Conservation (phyloP, 2,888 invertebrate species). For the Sepioteuthis lessoniana region DNA sequence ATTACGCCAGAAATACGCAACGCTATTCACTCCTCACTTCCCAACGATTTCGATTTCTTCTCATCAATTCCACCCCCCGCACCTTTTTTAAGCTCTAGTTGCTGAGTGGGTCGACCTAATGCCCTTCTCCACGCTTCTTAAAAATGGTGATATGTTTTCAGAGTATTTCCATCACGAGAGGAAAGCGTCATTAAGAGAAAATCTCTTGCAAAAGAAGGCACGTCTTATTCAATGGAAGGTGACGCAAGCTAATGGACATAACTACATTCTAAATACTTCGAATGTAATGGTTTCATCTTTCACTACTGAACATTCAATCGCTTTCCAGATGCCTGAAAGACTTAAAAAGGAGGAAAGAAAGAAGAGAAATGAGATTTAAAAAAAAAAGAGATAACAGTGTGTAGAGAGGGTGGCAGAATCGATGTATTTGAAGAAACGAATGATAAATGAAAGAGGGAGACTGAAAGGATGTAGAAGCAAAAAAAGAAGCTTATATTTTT, state of each 20-base stretch:
- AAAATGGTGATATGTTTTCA: neutral
- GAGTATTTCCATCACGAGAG: neutral
- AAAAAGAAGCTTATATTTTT: too few relatives aligned
- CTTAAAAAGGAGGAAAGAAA: neutral
- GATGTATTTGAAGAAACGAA: too few relatives aligned
- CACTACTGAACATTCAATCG: neutral
- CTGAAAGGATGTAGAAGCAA: too few relatives aligned
- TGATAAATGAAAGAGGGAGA: too few relatives aligned
- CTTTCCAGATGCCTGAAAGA: neutral
- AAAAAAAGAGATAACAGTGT: too few relatives aligned
- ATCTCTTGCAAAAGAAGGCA: neutral
- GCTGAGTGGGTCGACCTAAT: neutral
- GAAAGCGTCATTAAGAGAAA: neutral
- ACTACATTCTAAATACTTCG: neutral
- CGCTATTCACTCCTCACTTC: neutral
- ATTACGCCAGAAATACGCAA: neutral
- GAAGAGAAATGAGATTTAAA: neutral
- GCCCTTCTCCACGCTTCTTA: slow-evolving; percentile 6
- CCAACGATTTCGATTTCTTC: neutral
- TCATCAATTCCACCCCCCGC: neutral
- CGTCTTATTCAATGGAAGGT: neutral
- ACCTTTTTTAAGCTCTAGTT: neutral
- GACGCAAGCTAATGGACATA: neutral
- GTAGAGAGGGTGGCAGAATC: too few relatives aligned
- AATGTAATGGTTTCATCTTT: neutral